Base-by-base conservation (phyloP, 2,797 vertebrate genomes). In the Thripadectes ignobilis region DNA sequence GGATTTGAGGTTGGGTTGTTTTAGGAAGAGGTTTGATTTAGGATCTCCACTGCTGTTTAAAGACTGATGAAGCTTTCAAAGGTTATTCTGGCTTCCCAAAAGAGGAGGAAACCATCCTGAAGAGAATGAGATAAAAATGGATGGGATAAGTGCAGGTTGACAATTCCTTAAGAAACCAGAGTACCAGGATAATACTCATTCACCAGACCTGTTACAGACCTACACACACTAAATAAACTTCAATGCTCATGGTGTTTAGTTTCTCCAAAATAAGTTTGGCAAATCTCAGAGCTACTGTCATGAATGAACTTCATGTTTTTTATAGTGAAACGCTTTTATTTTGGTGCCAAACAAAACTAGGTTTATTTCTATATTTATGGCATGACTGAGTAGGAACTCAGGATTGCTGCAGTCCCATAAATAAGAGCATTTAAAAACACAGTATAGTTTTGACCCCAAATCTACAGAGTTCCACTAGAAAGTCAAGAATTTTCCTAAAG, bases 101-200 rank as follows among this genome's bases (percentile, higher is more conserved):
- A 29, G 77, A 67, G 16, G 2, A 59, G 14, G 26, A 67, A 13
- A 71, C 6, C 6, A 45, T 0, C 32, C 3, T 11, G 52, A 57
- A 46, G 16, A 83, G 32, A 32, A 87, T 7, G n/a, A 48, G 21
- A 5, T 9, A 76, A 83, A 76, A 18, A 62, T 5, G 12, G 39
- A 41, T 71, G 63, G 66, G n/a, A 17, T 16, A 52, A 75, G 17
- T 65, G 10, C 38, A 93, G 45, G 34, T 12, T 3, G 2, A 38
- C 7, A 73, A 34, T 43, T 66, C 75, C 59, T 79, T 17, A 38
- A 4, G 7, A 79, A 65, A 69, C 2, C 69, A 38, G 4, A 3
- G 17, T 14, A 43, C 2, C 12, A 5, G 1, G n/a, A 7, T 26
- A 65, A n/a, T 1, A 9, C 3, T 46, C 7, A 15, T 49, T n/a